Conservation (phyloP, 2,113 vertebrate species). For the Prunella himalayana region DNA sequence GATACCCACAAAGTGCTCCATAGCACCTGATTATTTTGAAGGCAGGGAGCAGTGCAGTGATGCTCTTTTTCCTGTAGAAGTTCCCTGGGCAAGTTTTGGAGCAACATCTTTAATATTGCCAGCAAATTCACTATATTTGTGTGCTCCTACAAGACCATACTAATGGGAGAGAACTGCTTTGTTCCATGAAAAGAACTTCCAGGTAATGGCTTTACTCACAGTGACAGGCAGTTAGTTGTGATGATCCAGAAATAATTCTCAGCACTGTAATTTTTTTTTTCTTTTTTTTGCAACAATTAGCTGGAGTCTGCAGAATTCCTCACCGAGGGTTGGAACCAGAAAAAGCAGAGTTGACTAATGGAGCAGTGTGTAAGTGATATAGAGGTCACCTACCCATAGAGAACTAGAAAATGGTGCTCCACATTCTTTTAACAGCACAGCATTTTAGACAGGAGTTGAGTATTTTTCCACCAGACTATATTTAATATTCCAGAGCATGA, state of each 20-base stretch:
- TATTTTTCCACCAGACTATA: not conserved
- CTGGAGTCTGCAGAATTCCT: not conserved
- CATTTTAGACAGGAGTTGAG: not conserved
- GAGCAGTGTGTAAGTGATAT: not conserved
- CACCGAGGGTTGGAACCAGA: not conserved
- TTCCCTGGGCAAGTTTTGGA: not conserved
- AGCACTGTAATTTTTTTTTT: not conserved
- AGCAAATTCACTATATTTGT: not conserved
- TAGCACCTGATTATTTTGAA: not conserved
- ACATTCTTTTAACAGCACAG: not conserved
- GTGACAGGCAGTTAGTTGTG: not conserved
- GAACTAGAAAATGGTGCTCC: not conserved
- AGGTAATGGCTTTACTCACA: not conserved
- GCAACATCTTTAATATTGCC: not conserved
- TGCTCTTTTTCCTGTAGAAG: not conserved
- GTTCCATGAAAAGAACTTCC: not conserved
- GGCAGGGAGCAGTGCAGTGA: not conserved
- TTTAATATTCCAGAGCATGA: not conserved
- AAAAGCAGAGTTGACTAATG: not conserved
- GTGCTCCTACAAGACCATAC: not conserved
- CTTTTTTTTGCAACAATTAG: not conserved
- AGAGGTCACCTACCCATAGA: not conserved
- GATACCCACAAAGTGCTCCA: not conserved
- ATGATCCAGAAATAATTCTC: not conserved
- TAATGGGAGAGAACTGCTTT: not conserved